A percentile compares a stretch with the other conserved stretches of the same genome.
Evolutionary conservation across 2,888 invertebrate genomes (phyloP).

Genomic region (Nesidiocoris tenuis): DNA sequence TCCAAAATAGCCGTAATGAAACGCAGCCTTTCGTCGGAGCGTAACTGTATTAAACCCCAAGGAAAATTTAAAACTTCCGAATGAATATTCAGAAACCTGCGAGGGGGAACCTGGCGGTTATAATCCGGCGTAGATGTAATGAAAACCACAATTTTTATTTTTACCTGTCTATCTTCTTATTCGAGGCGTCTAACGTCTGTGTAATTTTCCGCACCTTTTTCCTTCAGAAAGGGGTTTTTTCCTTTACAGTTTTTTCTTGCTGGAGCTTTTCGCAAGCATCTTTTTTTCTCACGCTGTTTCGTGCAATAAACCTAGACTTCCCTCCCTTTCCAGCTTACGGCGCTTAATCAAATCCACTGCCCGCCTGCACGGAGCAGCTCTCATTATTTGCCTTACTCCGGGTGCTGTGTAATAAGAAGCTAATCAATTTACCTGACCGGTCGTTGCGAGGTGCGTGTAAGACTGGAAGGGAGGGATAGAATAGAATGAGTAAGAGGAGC

Average conservation of each 20-base stretch:
- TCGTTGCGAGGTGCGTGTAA: no score
- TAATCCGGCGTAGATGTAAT: background rate
- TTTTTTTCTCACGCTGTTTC: background rate
- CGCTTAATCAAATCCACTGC: background rate
- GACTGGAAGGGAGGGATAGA: no score
- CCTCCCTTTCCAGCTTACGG: background rate
- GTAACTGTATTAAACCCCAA: background rate
- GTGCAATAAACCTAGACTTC: background rate
- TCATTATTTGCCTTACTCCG: background rate
- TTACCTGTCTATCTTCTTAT: background rate
- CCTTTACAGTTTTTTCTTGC: no score
- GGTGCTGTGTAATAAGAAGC: background rate
- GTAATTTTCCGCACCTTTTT: background rate
- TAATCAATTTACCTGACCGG: no score
- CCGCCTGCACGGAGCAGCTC: background rate
- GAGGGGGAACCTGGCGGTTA: background rate
- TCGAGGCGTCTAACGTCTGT: background rate
- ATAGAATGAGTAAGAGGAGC: no score
- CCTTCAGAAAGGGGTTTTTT: no score
- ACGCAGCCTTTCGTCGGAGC: background rate
- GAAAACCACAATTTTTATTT: background rate
- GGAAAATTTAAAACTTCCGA: background rate
- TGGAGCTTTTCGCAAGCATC: background rate
- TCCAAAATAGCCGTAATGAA: background rate
- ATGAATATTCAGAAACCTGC: background rate